Percentiles rank a stretch among this genome's conserved stretches.
phyloP scores from a whole-genome alignment of 2,113 vertebrate species.

The Ardeotis arabs region DNA sequence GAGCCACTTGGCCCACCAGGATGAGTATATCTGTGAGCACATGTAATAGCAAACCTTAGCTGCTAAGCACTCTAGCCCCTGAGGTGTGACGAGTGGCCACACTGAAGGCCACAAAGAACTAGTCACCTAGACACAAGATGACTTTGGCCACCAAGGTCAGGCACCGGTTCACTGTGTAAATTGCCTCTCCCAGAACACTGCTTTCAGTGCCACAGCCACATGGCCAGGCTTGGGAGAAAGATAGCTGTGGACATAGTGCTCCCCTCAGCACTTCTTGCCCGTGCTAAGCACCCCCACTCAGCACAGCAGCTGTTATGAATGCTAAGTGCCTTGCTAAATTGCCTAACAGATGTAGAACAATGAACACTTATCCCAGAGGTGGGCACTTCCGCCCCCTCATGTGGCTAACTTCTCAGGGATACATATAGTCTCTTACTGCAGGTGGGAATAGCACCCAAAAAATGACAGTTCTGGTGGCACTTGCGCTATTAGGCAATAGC shows the following conservation, averaged over 20 bases:
- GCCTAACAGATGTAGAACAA: background rate
- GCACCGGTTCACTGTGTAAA: background rate
- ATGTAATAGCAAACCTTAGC: background rate
- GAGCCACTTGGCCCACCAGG: background rate
- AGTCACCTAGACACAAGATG: background rate
- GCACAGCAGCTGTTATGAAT: background rate
- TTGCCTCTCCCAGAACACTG: background rate
- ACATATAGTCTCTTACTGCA: background rate
- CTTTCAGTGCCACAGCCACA: background rate
- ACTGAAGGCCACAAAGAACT: background rate
- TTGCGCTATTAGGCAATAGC: background rate
- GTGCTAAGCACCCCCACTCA: background rate
- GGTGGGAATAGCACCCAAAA: background rate
- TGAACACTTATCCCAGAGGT: background rate
- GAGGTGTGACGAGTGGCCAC: accelerated
- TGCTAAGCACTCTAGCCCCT: background rate
- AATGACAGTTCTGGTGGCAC: background rate
- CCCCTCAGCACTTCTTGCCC: background rate
- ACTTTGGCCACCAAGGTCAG: background rate
- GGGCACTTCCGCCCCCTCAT: background rate
- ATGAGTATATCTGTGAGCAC: background rate
- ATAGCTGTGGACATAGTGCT: background rate
- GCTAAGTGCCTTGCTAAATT: background rate
- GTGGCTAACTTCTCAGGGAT: background rate
- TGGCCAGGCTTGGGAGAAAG: background rate